A percentile compares a stretch with the other conserved stretches of the same genome.
These are phyloP conservation scores for Bursaphelenchus okinawaensis DNA, from an alignment of 2,888 invertebrate genomes.

Conservation along the genomic window DNA sequence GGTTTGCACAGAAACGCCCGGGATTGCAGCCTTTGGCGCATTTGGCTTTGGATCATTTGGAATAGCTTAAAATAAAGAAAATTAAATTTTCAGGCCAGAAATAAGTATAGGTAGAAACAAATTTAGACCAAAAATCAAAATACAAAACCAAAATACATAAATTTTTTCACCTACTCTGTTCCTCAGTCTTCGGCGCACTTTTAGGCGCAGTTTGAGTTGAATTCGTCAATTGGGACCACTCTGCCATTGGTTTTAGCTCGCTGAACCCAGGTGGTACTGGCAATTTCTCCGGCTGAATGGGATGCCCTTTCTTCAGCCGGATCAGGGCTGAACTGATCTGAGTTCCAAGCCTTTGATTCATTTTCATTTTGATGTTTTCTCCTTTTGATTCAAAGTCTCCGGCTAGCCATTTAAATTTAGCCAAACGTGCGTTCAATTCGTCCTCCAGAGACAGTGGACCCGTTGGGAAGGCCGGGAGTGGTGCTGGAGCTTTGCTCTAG, in stretches of 20 bases:
- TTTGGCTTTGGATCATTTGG: neutral
- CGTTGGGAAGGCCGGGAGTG: neutral
- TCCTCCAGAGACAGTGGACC: slow-evolving; percentile 13
- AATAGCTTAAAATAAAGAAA: too few species aligned
- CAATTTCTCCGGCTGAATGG: slow-evolving; percentile 32
- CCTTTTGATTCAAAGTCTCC: slow-evolving; percentile 37
- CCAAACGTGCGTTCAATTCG: slow-evolving; percentile 32
- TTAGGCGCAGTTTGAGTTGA: neutral
- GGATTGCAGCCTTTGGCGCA: neutral
- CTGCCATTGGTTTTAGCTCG: slow-evolving; percentile 5
- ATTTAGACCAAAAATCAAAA: too few species aligned
- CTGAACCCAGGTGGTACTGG: slow-evolving; percentile 36
- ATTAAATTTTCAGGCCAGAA: neutral
- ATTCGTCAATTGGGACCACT: too few species aligned
- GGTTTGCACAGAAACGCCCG: neutral
- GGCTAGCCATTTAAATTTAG: slow-evolving; percentile 35
- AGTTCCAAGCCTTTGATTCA: slow-evolving; percentile 36
- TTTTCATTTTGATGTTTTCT: slow-evolving; percentile 40
- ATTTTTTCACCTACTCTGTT: too few species aligned
- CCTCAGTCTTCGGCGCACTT: too few species aligned
- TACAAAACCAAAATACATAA: too few species aligned
- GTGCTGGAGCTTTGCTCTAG: neutral
- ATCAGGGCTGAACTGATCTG: slow-evolving; percentile 43
- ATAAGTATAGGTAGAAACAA: neutral
- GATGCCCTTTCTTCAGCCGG: slow-evolving; percentile 26